Base-by-base conservation (phyloP, 2,113 vertebrate genomes). In the Vulpes lagopus region DNA sequence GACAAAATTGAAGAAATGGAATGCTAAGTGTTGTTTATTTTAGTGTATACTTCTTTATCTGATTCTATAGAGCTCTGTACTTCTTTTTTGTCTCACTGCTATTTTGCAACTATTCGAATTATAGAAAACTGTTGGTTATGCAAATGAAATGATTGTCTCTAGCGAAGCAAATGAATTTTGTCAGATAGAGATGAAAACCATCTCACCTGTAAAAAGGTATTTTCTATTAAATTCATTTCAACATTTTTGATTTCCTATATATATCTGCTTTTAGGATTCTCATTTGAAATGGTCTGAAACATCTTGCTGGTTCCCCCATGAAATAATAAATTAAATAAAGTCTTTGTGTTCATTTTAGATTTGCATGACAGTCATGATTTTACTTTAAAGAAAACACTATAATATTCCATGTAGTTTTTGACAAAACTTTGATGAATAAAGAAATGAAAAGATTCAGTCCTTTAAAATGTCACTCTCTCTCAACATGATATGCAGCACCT, bases 401-500 rank as follows among this genome's bases (percentile, higher is more conserved):
- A 81, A 49, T 81, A 78, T 55, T 49, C 27, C 51, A 69, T 93
- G 23, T 76, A 80, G 12, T 49, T 97, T 96, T 38, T 89, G n/a
- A 71, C 94, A 94, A 76, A 73, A 27, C 59, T 97, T 91, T 79
- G 16, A 89, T 97, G 53, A 76, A 38, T 35, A 82, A 91, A 74
- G 53, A 91, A n/a, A 95, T 96, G 20, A 89, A 93, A 86, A 43
- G 0, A 71, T 64, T 1, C 20, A 64, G 12, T 65, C 10, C 6
- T 96, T 90, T 96, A 89, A 95, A 81, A 53, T 80, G 32, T 95
- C 79, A 85, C 20, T 62, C 12, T 73, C 27, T 95, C 82, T 91
- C 62, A 71, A 82, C 20, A 83, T 87, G 57, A 62, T 82, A 88
- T 23, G 5, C 30, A 88, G 27, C 25, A 80, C 25, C 20, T 89